Percentiles rank a stretch among this genome's conserved stretches.
Conservation (phyloP, 2,797 vertebrate genomes). For the Lepilemur ruficaudatus region DNA sequence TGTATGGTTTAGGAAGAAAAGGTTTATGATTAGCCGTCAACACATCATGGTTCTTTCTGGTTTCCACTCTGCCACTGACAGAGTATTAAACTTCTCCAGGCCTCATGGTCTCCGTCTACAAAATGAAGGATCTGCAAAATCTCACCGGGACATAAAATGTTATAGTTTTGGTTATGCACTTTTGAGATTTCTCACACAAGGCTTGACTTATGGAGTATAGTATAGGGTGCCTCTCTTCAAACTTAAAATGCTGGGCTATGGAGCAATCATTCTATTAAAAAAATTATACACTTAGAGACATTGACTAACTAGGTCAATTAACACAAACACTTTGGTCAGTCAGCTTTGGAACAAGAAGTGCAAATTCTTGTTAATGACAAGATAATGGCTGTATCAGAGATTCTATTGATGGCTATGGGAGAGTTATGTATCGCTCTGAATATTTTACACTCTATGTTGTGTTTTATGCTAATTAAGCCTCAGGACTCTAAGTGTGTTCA, state of each 20-base stretch:
- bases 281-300: constrained; percentile 64
- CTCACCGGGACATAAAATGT: not conserved
- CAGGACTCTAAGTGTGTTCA: not conserved
- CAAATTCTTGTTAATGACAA: constrained; percentile 66
- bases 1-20: not conserved
- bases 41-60: not conserved
- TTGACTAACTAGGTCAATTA: constrained; percentile 73
- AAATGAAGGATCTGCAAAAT: not conserved
- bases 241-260: constrained; percentile 40
- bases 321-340: constrained; percentile 61
- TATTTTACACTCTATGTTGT: constrained; percentile 19
- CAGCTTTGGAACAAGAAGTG: constrained; percentile 57
- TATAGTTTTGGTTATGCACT: not conserved
- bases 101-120: not conserved
- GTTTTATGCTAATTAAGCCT: constrained; percentile 44
- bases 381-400: constrained; percentile 57
- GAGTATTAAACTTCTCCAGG: not conserved
- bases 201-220: not conserved
- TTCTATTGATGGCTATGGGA: constrained; percentile 16
- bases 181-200: constrained; percentile 25
- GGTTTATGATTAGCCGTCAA: not conserved
- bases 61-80: not conserved
- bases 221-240: not conserved
- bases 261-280: constrained; percentile 60
- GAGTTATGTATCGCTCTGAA: constrained; percentile 10